Evolutionary conservation across 2,888 invertebrate species (phyloP), one percentile per base, ranked within the genome.

Genomic region (Phytoseiulus persimilis): DNA sequence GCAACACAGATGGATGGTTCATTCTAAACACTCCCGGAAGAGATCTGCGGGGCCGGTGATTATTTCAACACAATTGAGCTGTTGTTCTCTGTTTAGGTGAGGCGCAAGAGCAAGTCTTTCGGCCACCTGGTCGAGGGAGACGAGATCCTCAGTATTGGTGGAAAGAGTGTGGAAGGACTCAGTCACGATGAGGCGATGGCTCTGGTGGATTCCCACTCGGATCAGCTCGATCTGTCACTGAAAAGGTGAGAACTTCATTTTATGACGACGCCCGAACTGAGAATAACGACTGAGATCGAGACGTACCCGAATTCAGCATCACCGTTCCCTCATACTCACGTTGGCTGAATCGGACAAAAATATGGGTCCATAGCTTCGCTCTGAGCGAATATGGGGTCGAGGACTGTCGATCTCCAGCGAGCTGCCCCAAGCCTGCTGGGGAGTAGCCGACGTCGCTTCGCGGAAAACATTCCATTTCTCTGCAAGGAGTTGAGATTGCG

Each of bases 141-240:
- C 90, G 84, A 90, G 28, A 90, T 91, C 31, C 11, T 91, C 31
- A 90, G 90, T 32, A 90, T 91, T 46, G 91, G 91, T 90, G 91
- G 90, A 11, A 90, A 90, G 23, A 83, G 90, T 28, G 90, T 91
- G 83, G 83, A 90, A 18, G 90, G 90, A 23, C 90, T 91, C 23
- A 91, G 91, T 2, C 91, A 91, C 90, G 91, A 91, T 46, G 91
- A 91, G 83, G 91, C 91, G 6, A 91, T 91, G 90, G 90, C 91
- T 32, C 90, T 91, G 9, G 90, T 91, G 28, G 91, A 91, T 83
- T 90, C 89, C 32, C 90, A 90, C 45, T 90, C 90, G 23, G 90
- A 89, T 2, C 90, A 91, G 39, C 90, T 91, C 32, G 90, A 90
- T 0, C 89, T 91, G 11, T 90, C 91, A 90, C 84, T 91, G 14